These are phyloP conservation scores for Beris morrisii DNA, from an alignment of 2,888 invertebrate genomes.

Conservation along the genomic window DNA sequence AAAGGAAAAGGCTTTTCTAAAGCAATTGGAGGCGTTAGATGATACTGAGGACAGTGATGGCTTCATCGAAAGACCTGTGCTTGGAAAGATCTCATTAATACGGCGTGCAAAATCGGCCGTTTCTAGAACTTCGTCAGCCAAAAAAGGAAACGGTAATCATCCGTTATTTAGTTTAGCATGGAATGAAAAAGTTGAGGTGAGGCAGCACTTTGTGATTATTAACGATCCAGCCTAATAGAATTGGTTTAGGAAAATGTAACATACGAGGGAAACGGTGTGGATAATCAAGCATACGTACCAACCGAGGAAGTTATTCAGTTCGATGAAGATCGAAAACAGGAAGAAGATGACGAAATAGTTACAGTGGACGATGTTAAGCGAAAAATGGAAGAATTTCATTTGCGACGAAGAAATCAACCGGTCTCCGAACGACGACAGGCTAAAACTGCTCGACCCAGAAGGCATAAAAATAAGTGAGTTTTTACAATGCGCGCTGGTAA, in stretches of 20 bases:
- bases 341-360: conserved; percentile 50
- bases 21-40: conserved; percentile 53
- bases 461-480: conserved; percentile 47
- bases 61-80: conserved; percentile 62
- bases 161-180: conserved; percentile 42
- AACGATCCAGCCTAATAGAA: background rate
- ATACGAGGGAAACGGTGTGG: conserved; percentile 11
- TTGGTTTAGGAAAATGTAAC: background rate
- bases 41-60: conserved; percentile 55
- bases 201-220: background rate
- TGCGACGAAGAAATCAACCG: conserved; percentile 51
- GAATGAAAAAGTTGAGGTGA: conserved; percentile 34
- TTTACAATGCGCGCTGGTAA: background rate
- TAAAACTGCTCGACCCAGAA: conserved; percentile 50
- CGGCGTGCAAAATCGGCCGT: conserved; percentile 68
- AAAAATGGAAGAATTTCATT: conserved; percentile 54
- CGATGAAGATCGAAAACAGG: conserved; percentile 43
- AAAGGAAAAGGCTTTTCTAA: conserved; percentile 53
- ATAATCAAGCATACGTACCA: conserved; percentile 27
- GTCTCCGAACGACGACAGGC: conserved; percentile 48
- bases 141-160: conserved; percentile 36
- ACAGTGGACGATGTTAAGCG: conserved; percentile 54
- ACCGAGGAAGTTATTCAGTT: conserved; percentile 45
- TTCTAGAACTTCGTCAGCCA: conserved; percentile 44
- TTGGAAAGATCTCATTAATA: conserved; percentile 68